phyloP scores from a whole-genome alignment of 1,140 invertebrate species.

The Drosophila triauraria region DNA sequence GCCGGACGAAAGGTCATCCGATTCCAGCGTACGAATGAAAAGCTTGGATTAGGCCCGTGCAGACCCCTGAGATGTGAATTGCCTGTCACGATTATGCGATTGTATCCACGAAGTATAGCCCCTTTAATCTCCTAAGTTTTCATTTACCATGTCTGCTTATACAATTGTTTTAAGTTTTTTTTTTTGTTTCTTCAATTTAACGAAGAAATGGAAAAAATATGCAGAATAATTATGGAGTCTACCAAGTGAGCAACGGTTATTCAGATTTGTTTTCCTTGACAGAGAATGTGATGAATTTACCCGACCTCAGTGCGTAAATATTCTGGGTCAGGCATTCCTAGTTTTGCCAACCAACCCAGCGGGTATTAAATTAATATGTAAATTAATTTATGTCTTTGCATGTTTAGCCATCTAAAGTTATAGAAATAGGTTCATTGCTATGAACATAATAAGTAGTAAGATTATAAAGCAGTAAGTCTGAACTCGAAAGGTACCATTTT shows the following conservation, averaged over 20 bases:
- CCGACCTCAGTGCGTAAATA: not conserved
- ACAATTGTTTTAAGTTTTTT: conserved; percentile 19
- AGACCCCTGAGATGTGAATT: conserved; percentile 28
- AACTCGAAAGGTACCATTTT: not conserved
- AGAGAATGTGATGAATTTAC: conserved; percentile 18
- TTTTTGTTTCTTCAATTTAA: no score
- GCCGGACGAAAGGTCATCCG: conserved; percentile 31
- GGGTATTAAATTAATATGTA: conserved; percentile 1
- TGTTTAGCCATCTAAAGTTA: not conserved
- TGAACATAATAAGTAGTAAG: not conserved
- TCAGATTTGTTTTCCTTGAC: not conserved
- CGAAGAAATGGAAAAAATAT: not conserved
- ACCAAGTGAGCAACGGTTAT: conserved; percentile 4
- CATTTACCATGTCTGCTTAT: conserved; percentile 39
- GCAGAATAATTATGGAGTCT: conserved; percentile 9
- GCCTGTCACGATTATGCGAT: conserved; percentile 42
- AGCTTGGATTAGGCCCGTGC: conserved; percentile 25
- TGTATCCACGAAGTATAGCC: conserved; percentile 18
- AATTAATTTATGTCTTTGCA: not conserved
- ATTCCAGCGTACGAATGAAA: conserved; percentile 29
- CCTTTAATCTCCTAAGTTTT: conserved; percentile 52
- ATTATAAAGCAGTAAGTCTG: no score
- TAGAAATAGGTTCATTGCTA: no score
- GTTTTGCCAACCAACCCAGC: not conserved
- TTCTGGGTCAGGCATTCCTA: conserved; percentile 6